These are phyloP conservation scores for Gambelia wislizenii DNA, from an alignment of 2,797 vertebrate species.

Conservation along the genomic window DNA sequence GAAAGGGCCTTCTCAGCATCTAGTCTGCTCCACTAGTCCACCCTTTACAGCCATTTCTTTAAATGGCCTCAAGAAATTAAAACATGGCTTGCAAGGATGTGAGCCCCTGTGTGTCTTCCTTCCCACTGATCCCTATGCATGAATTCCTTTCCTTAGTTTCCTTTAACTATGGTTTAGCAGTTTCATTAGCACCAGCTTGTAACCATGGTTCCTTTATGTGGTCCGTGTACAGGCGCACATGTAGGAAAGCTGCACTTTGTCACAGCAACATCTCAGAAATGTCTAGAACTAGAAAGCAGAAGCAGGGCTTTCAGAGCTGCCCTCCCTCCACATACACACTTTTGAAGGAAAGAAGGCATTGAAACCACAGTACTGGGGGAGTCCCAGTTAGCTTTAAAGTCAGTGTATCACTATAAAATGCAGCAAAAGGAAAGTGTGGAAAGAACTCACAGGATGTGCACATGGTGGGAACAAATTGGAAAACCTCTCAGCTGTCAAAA, in stretches of 20 bases:
- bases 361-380: neutral
- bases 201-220: neutral
- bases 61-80: neutral
- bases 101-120: neutral
- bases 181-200: neutral
- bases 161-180: neutral
- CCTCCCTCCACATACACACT: neutral
- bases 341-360: neutral
- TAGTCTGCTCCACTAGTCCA: too few relatives aligned
- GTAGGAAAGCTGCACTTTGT: neutral
- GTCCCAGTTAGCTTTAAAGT: neutral
- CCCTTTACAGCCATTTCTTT: neutral
- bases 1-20: neutral
- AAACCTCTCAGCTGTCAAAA: neutral
- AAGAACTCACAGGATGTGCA: neutral
- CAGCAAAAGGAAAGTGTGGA: neutral
- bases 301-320: too few relatives aligned
- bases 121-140: neutral
- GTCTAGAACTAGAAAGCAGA: neutral
- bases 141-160: neutral
- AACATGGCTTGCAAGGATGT: neutral
- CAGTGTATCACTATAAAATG: neutral
- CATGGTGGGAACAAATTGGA: neutral
- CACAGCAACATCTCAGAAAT: neutral
- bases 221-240: neutral